Evolutionary conservation across 1,140 invertebrate species (phyloP).

Genomic region (Ridgeia piscesae): DNA sequence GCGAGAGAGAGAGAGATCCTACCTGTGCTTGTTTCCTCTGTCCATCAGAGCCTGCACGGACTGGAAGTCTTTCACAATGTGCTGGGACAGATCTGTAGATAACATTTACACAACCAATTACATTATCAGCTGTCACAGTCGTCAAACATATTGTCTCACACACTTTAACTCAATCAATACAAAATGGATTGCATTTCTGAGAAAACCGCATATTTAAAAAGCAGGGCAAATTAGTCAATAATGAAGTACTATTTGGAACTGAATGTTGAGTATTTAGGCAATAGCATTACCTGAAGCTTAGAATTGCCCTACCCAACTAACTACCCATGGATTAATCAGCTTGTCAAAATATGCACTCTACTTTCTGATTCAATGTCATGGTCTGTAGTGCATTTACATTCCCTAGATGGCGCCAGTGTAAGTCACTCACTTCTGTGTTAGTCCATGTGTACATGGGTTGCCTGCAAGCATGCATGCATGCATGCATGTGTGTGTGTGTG

Average conservation of each 20-base stretch:
- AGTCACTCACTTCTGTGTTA: too few relatives aligned
- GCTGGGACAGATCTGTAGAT: slow-evolving; percentile 50
- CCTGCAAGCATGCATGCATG: too few relatives aligned
- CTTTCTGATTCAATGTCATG: background rate
- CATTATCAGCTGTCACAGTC: background rate
- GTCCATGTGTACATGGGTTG: too few relatives aligned
- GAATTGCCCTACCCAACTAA: background rate
- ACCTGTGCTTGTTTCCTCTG: slow-evolving; percentile 63
- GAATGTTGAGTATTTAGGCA: background rate
- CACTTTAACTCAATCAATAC: background rate
- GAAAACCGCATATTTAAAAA: background rate
- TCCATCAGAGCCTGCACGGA: slow-evolving; percentile 63
- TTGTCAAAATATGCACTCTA: background rate
- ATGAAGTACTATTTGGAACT: background rate
- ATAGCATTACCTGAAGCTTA: background rate
- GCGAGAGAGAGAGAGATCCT: slow-evolving; percentile 8
- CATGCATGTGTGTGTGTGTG: too few relatives aligned
- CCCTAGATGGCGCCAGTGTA: too few relatives aligned
- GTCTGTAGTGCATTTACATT: too few relatives aligned
- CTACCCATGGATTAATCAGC: too few relatives aligned
- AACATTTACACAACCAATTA: background rate
- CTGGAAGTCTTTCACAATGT: slow-evolving; percentile 61
- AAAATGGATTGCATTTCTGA: background rate
- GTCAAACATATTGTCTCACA: background rate
- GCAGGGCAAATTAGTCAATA: background rate